phyloP scores from a whole-genome alignment of 2,888 invertebrate species.

The Carabus problematicus region DNA sequence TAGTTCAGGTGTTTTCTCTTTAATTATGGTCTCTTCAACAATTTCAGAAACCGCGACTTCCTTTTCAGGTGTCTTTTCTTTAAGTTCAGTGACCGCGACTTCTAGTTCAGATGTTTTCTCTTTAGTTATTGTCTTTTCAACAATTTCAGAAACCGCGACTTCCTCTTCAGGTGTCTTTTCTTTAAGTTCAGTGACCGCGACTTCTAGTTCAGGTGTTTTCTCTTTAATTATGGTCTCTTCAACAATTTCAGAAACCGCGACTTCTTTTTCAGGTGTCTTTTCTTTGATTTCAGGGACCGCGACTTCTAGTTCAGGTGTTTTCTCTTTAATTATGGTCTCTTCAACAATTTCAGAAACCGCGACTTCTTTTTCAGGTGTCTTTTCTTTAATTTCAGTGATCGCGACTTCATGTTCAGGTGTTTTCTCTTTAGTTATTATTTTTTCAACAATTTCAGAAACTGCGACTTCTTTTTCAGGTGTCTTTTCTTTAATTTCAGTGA shows the following conservation, averaged over 20 bases:
- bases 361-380: neutral
- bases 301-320: neutral
- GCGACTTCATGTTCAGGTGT: constrained; percentile 4
- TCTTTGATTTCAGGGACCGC: neutral
- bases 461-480: constrained; percentile 20
- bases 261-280: neutral
- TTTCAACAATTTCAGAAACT: neutral
- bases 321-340: neutral
- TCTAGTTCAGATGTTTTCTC: too few relatives aligned
- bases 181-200: too few relatives aligned
- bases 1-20: too few relatives aligned
- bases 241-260: neutral
- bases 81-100: too few relatives aligned
- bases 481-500: constrained; percentile 24
- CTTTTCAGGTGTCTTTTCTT: too few relatives aligned
- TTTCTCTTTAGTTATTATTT: constrained; percentile 25
- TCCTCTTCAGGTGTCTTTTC: constrained; percentile 14
- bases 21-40: too few relatives aligned
- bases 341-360: neutral
- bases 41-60: too few relatives aligned
- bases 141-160: too few relatives aligned
- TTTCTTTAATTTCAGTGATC: neutral
- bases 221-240: constrained; percentile 5
- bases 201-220: neutral
- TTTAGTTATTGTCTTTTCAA: too few relatives aligned